phyloP scores from a whole-genome alignment of 2,888 invertebrate genomes.

The Nemoura dubitans region DNA sequence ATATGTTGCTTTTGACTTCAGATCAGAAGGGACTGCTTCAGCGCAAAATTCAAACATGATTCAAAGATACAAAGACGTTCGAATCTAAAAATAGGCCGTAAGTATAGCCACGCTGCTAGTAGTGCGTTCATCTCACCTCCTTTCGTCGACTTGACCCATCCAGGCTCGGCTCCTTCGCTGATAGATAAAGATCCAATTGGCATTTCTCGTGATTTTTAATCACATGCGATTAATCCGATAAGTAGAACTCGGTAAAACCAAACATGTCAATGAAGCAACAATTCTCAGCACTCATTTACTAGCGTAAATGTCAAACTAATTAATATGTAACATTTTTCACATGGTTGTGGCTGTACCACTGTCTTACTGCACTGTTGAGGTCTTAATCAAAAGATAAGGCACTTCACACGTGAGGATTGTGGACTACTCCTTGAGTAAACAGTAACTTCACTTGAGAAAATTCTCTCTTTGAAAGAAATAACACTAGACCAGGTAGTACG shows the following conservation, averaged over 20 bases:
- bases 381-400: not conserved
- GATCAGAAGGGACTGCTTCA: no score
- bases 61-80: no score
- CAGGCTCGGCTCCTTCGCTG: not conserved
- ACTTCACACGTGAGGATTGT: not conserved
- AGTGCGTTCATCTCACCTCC: conserved; percentile 14
- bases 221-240: not conserved
- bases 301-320: not conserved
- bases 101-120: not conserved
- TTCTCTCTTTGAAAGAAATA: not conserved
- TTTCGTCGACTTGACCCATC: conserved; percentile 22
- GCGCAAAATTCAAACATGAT: no score
- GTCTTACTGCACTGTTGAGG: not conserved
- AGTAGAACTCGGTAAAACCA: not conserved
- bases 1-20: no score
- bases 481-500: not conserved
- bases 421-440: not conserved
- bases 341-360: not conserved
- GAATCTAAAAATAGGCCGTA: no score
- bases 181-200: not conserved
- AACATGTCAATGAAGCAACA: not conserved
- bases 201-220: not conserved
- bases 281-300: not conserved
- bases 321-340: not conserved
- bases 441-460: not conserved